phyloP scores from a whole-genome alignment of 2,888 invertebrate species.

The Ophion ventricosus region DNA sequence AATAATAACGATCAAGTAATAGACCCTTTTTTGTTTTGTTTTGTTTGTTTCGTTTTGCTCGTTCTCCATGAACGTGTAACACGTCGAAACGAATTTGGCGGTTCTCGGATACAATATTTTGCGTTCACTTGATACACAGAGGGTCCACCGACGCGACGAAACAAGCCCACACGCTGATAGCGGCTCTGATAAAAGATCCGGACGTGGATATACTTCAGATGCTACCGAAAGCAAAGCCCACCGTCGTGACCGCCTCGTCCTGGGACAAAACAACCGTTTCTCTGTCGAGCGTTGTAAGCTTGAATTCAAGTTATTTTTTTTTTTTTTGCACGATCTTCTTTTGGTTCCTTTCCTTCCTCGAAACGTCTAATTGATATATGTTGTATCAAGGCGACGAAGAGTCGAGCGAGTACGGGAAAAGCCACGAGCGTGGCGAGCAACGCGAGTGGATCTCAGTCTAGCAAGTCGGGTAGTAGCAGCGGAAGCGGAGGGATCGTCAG shows the following conservation, averaged over 20 bases:
- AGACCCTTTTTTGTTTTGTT: slow-evolving; percentile 46
- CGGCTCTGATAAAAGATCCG: slow-evolving; percentile 96
- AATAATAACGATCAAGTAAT: slow-evolving; percentile 95
- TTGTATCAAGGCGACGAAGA: slow-evolving; percentile 76
- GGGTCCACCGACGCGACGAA: slow-evolving; percentile 96
- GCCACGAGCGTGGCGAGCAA: slow-evolving; percentile 76
- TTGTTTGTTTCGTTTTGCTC: background rate
- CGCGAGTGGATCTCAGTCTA: slow-evolving; percentile 75
- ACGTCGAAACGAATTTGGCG: background rate
- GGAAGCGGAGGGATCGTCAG: slow-evolving; percentile 49
- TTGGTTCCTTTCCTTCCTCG: background rate
- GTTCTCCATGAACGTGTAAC: background rate
- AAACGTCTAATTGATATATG: background rate
- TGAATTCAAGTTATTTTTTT: background rate
- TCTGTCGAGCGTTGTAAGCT: slow-evolving; percentile 82
- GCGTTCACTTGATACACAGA: slow-evolving; percentile 82
- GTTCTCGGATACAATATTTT: slow-evolving; percentile 15
- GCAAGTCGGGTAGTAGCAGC: slow-evolving; percentile 70
- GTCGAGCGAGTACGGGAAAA: slow-evolving; percentile 78
- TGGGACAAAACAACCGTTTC: slow-evolving; percentile 85
- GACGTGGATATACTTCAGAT: slow-evolving; percentile 95
- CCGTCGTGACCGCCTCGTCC: slow-evolving; percentile 85
- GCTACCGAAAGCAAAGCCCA: slow-evolving; percentile 88
- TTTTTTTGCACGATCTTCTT: background rate
- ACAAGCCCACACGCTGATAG: slow-evolving; percentile 95